Evolutionary conservation across 2,888 invertebrate species (phyloP), one percentile per base, ranked within the genome.

Genomic region (Drosophila incognita): DNA sequence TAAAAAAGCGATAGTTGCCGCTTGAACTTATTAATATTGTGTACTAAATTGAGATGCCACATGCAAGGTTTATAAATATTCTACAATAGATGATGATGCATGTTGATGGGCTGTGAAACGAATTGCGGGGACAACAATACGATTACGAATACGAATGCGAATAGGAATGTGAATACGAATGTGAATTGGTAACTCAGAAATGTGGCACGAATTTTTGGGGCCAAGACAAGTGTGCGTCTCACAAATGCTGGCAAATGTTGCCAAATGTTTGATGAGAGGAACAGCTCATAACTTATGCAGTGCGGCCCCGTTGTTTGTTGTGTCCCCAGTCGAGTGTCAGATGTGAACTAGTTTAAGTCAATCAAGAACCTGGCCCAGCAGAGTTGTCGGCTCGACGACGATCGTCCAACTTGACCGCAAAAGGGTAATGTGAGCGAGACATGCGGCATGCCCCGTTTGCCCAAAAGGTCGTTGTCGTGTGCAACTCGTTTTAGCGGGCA

Each of bases 281-380:
- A 53, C n/a, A 48, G 61, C 80, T 80, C 78, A 80, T 80, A 68
- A 80, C 27, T 78, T 65, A 78, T 80, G 76, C 71, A 51, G 71
- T 62, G 61, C 52, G 60, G 60, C 52, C 64, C 68, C 68, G 57
- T 69, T 81, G 69, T 75, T 65, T 46, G 38, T 70, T 69, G 51
- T 57, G 38, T 70, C 27, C 33, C 24, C 46, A 24, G 29, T 18
- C 0, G 27, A 18, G 36, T 77, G 72, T 70, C 73, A 70, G 80
- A 69, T 71, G 84, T 76, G 74, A 85, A 89, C 85, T 87, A 87
- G 85, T 85, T 89, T 73, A 84, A 85, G 85, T 87, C 89, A 84
- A 89, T 85, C 89, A 82, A 59, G 76, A 73, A 70, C 78, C 77
- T 72, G 78, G 71, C 78, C 73, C 51, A 65, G 36, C 63, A 74